phyloP scores from a whole-genome alignment of 2,113 vertebrate genomes.

The Laticauda colubrina region DNA sequence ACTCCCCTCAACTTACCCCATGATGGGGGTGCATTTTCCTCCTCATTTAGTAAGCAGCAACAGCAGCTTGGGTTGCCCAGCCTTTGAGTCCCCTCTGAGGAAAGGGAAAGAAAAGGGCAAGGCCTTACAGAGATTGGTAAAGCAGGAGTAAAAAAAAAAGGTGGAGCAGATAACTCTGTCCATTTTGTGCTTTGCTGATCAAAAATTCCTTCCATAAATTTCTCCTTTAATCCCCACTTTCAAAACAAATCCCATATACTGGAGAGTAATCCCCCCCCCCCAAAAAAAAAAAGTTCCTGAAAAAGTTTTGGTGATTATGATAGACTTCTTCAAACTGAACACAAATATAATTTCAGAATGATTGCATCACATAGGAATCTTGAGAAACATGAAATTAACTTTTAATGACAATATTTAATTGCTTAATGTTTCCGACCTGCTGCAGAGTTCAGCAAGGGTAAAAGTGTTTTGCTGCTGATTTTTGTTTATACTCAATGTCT shows the following conservation, averaged over 20 bases:
- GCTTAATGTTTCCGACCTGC: neutral
- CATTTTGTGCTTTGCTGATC: neutral
- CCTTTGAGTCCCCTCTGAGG: neutral
- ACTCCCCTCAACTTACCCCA: neutral
- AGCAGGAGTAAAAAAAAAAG: no score
- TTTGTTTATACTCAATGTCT: neutral
- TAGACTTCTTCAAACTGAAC: neutral
- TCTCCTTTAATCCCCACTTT: neutral
- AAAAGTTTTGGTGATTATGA: neutral
- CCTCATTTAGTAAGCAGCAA: neutral
- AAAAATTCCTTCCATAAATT: neutral
- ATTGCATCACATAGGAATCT: neutral
- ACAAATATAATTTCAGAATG: neutral
- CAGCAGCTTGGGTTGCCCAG: neutral
- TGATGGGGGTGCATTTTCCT: neutral
- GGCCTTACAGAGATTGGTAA: neutral
- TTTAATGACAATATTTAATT: neutral
- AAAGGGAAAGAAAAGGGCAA: neutral
- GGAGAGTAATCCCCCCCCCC: rapidly evolving
- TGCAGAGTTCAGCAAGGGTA: neutral
- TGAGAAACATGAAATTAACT: neutral
- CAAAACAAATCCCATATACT: neutral
- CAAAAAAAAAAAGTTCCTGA: neutral
- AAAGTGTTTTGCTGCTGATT: neutral
- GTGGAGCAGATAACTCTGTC: neutral